phyloP scores from a whole-genome alignment of 2,113 vertebrate species.

The Oceanites oceanicus region DNA sequence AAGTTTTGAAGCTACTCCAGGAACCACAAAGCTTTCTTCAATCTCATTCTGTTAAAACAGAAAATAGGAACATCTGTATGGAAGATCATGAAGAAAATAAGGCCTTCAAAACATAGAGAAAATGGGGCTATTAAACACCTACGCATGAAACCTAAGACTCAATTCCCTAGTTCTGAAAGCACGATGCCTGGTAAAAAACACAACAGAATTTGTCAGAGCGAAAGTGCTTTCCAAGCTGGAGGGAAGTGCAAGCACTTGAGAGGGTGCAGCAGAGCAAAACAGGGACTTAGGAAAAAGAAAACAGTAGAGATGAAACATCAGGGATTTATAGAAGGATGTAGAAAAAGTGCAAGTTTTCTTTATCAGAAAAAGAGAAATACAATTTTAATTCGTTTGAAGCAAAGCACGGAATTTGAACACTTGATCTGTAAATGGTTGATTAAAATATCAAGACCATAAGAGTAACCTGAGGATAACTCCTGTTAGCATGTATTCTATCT shows the following conservation, averaged over 20 bases:
- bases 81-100: background rate
- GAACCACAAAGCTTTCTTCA: background rate
- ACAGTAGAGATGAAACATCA: background rate
- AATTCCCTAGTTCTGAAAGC: background rate
- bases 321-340: background rate
- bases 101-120: background rate
- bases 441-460: background rate
- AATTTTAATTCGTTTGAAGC: background rate
- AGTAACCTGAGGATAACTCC: background rate
- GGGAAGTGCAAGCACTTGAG: background rate
- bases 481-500: background rate
- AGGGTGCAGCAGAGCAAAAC: background rate
- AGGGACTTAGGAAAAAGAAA: background rate
- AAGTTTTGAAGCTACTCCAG: background rate
- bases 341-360: background rate
- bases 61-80: background rate
- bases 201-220: background rate
- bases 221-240: background rate
- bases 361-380: background rate
- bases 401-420: background rate
- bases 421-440: background rate
- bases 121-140: background rate
- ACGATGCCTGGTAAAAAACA: background rate
- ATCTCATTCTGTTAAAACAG: background rate
- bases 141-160: background rate